Evolutionary conservation across 2,797 vertebrate genomes (phyloP), one percentile per base, ranked within the genome.

Genomic region (Pygocentrus nattereri): DNA sequence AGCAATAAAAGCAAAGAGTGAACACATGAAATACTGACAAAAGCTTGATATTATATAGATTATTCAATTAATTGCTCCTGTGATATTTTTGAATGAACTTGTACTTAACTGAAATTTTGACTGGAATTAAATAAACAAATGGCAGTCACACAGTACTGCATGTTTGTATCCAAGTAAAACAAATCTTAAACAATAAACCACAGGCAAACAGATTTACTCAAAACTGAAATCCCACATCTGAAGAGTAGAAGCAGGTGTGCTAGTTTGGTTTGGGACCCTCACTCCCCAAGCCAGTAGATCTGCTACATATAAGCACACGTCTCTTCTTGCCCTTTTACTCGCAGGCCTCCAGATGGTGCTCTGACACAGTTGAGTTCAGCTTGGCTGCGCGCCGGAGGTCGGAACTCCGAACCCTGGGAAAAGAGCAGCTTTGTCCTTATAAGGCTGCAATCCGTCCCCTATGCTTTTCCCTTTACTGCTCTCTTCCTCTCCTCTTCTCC

Each of bases 381-480:
- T 88, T 95, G 94, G 94, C 93, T 84, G 67, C 59, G 13, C 86
- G 91, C 93, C 92, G 80, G 87, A 81, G 90, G 89, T 93, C 91
- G 89, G 91, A 91, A 83, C 90, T 90, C 88, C 93, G 92, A 93
- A 93, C 92, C 93, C 92, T 95, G 94, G 92, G 93, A 95, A 95
- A 94, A 93, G 90, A 92, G 91, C 86, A 79, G 92, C 93, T 93
- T 92, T 95, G 87, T 90, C 95, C 94, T 95, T 94, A 94, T 94
- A 95, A 94, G 94, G 94, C 88, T 92, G 89, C 92, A 92, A 94
- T 94, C 93, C 93, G 93, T 94, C 94, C 93, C 93, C 93, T 94
- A 92, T 89, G 92, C 92, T 93, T 91, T 93, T 93, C 92, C 92
- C 93, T 91, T 90, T 90, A 88, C 84, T 89, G 89, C 91, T 89